These are phyloP conservation scores for Habrosyne pyritoides DNA, from an alignment of 2,888 invertebrate species.

Conservation along the genomic window DNA sequence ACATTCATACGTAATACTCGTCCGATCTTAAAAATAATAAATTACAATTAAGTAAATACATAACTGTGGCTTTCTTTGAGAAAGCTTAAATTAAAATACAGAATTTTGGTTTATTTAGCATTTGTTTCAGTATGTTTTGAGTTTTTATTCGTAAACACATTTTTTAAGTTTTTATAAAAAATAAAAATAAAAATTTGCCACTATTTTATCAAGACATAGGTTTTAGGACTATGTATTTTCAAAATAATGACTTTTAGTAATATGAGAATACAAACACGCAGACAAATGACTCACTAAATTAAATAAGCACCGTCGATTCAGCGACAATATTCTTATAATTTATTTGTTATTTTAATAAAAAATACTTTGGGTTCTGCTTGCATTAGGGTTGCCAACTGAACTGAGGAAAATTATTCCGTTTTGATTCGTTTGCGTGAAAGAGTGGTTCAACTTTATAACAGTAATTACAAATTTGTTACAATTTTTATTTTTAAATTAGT, in stretches of 20 bases:
- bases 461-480: too few species aligned
- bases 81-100: neutral
- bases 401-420: neutral
- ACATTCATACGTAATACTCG: neutral
- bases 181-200: too few species aligned
- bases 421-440: neutral
- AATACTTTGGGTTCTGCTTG: neutral
- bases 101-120: neutral
- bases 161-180: too few species aligned
- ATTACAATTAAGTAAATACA: neutral
- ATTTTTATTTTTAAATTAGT: too few species aligned
- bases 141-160: too few species aligned
- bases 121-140: too few species aligned
- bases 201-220: too few species aligned
- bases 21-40: neutral
- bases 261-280: neutral
- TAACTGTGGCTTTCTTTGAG: neutral
- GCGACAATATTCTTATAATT: conserved; percentile 48
- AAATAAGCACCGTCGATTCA: conserved; percentile 76
- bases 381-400: neutral
- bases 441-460: neutral
- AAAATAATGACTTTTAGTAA: neutral
- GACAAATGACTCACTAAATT: conserved; percentile 30
- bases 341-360: conserved; percentile 31
- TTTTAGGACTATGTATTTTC: neutral